phyloP scores from a whole-genome alignment of 1,140 invertebrate genomes.

The Sesamia nonagrioides region DNA sequence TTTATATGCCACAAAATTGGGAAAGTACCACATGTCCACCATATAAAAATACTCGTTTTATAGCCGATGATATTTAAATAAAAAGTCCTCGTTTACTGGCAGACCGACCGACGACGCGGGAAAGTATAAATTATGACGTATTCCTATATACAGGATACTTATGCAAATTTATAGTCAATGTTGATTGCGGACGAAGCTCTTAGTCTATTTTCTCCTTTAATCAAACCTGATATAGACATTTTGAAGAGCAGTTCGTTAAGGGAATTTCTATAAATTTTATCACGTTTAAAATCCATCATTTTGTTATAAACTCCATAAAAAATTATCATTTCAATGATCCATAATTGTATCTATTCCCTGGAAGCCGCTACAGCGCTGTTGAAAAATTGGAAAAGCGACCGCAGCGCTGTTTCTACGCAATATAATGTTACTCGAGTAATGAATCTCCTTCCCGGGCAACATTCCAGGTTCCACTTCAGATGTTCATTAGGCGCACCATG shows the following conservation, averaged over 20 bases:
- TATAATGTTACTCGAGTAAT: constrained; percentile 36
- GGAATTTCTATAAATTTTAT: neutral
- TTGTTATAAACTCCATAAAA: neutral
- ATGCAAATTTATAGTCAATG: neutral
- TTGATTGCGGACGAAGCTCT: constrained; percentile 3
- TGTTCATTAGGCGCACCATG: constrained; percentile 50
- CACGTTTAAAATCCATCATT: neutral
- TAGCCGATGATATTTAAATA: neutral
- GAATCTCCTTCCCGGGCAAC: constrained; percentile 41
- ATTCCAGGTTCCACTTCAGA: constrained; percentile 34
- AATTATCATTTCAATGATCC: neutral
- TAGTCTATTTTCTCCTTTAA: neutral
- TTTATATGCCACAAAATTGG: too few species aligned
- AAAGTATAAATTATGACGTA: too few species aligned
- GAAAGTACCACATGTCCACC: too few species aligned
- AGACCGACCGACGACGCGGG: neutral
- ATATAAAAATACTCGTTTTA: too few species aligned
- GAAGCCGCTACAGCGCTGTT: neutral
- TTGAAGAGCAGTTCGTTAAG: constrained; percentile 7
- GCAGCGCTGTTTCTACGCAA: constrained; percentile 29
- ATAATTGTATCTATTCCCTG: too few species aligned
- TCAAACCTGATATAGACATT: constrained; percentile 15
- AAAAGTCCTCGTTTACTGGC: neutral
- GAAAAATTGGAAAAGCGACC: constrained; percentile 3
- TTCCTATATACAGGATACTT: too few species aligned